Percentiles rank a stretch among this genome's conserved stretches.
phyloP scores from a whole-genome alignment of 2,113 vertebrate genomes.

The Romanogobio albipinnatus region DNA sequence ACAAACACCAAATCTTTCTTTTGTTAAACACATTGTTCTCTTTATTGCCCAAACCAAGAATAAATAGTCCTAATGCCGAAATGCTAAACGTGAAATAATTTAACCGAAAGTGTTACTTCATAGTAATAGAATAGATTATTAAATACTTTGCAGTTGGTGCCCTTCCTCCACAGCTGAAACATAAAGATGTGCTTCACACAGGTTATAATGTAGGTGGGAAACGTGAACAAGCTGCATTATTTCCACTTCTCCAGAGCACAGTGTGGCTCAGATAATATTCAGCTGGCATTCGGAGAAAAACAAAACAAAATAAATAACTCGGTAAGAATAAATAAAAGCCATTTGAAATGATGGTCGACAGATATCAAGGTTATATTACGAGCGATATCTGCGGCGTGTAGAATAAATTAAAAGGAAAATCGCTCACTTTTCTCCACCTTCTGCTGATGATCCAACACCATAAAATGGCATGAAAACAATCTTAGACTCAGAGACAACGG shows the following conservation, averaged over 20 bases:
- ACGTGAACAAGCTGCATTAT: conserved; percentile 54
- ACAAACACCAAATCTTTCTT: conserved; percentile 73
- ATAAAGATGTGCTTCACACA: conserved; percentile 35
- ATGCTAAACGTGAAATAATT: conserved; percentile 73
- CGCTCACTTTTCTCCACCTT: conserved; percentile 66
- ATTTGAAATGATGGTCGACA: conserved; percentile 80
- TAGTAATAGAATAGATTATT: conserved; percentile 71
- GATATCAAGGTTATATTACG: conserved; percentile 80
- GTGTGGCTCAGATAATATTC: conserved; percentile 71
- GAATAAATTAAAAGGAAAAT: conserved; percentile 70
- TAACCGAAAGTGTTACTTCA: conserved; percentile 63
- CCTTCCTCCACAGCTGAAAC: conserved; percentile 53
- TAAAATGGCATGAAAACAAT: conserved; percentile 60
- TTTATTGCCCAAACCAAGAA: conserved; percentile 73
- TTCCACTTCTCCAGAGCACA: conserved; percentile 70
- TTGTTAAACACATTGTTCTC: conserved; percentile 68
- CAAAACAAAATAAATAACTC: conserved; percentile 87
- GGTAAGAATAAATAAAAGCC: conserved; percentile 81
- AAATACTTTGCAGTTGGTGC: conserved; percentile 73
- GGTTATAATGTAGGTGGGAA: conserved; percentile 46
- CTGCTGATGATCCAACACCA: conserved; percentile 69
- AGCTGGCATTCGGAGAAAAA: conserved; percentile 81
- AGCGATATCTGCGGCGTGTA: conserved; percentile 64
- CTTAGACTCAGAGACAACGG: conserved; percentile 57
- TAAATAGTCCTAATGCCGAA: conserved; percentile 78